Conservation (phyloP, 2,113 vertebrate species). For the Antennarius striatus region DNA sequence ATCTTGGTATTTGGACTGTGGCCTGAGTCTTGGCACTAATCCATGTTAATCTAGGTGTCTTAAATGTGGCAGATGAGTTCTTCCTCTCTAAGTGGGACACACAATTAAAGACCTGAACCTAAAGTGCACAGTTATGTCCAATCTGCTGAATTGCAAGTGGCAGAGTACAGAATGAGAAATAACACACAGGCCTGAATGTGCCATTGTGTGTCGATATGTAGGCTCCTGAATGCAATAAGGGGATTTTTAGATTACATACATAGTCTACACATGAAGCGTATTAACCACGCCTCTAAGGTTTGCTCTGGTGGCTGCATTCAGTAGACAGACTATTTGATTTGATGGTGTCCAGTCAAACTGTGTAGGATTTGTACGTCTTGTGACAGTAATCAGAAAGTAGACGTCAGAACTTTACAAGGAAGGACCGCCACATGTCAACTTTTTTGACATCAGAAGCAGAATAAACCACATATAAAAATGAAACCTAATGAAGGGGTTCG, state of each 20-base stretch:
- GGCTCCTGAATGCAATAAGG: background rate
- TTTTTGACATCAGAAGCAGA: background rate
- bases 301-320: background rate
- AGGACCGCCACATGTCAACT: background rate
- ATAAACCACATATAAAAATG: background rate
- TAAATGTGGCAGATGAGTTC: slow-evolving; percentile 71
- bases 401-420: too few species aligned
- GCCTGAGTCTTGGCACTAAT: slow-evolving; percentile 74
- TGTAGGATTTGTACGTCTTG: background rate
- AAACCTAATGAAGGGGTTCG: slow-evolving; percentile 1
- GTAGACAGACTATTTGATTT: slow-evolving; percentile 3
- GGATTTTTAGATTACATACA: background rate
- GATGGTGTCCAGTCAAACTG: background rate
- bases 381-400: background rate
- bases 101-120: slow-evolving; percentile 60
- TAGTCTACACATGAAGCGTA: background rate
- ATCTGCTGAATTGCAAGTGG: slow-evolving; percentile 35
- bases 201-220: background rate
- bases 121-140: slow-evolving; percentile 56
- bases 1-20: slow-evolving; percentile 61
- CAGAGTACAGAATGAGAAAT: slow-evolving; percentile 31
- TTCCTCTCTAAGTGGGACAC: slow-evolving; percentile 67
- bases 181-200: slow-evolving; percentile 2
- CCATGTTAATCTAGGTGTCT: slow-evolving; percentile 79
- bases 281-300: background rate